Percentiles rank a stretch among this genome's conserved stretches.
Conservation (phyloP, 2,888 invertebrate species). For the Lysandra bellargus region DNA sequence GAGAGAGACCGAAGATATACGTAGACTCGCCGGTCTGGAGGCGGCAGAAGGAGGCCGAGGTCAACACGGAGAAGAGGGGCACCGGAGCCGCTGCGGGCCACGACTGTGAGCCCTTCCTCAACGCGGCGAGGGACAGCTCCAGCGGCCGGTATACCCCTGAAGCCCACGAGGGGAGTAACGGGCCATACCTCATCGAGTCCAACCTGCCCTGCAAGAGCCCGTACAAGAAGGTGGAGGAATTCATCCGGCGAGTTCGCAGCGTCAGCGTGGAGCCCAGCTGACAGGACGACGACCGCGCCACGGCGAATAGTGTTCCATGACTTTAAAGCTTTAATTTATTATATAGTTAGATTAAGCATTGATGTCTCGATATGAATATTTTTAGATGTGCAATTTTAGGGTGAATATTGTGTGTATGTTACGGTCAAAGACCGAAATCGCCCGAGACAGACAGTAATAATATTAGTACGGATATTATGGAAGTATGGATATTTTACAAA, state of each 20-base stretch:
- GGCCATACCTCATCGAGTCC: constrained; percentile 67
- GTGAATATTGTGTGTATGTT: constrained; percentile 4
- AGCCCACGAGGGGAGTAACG: constrained; percentile 60
- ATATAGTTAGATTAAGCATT: constrained; percentile 28
- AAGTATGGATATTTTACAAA: too few species aligned
- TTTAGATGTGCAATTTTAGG: constrained; percentile 33
- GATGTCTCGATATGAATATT: constrained; percentile 31
- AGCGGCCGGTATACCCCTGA: constrained; percentile 68
- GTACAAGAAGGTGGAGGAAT: constrained; percentile 67
- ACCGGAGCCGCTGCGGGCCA: constrained; percentile 48
- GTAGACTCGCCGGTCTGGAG: constrained; percentile 83
- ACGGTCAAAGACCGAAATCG: too few species aligned
- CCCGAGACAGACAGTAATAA: too few species aligned
- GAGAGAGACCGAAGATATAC: constrained; percentile 79
- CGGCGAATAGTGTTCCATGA: constrained; percentile 62
- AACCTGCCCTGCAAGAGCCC: constrained; percentile 69
- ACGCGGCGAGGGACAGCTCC: constrained; percentile 58
- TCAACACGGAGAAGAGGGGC: constrained; percentile 52
- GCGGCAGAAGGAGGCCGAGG: constrained; percentile 70
- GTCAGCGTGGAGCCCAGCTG: constrained; percentile 72
- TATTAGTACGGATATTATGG: too few species aligned
- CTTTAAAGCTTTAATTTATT: constrained; percentile 51
- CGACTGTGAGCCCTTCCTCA: constrained; percentile 70
- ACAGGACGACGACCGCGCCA: constrained; percentile 71
- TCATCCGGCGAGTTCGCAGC: constrained; percentile 68